A percentile compares a stretch with the other conserved stretches of the same genome.
Conservation (phyloP, 2,888 invertebrate species). For the Mechanitis mazaeus region DNA sequence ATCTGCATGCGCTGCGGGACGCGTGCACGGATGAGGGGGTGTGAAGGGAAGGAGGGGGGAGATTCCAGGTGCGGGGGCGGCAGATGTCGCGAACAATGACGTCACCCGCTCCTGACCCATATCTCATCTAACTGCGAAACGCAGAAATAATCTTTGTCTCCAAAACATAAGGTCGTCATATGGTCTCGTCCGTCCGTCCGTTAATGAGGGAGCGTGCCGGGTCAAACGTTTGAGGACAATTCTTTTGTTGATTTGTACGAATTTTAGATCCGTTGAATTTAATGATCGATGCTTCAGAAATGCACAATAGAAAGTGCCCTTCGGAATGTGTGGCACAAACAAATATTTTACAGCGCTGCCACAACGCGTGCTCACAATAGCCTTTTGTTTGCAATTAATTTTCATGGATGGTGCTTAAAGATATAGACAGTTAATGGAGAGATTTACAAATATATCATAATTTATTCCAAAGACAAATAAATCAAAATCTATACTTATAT, state of each 20-base stretch:
- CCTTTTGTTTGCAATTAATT: not conserved
- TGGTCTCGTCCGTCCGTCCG: slow-evolving; percentile 2
- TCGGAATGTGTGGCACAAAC: not conserved
- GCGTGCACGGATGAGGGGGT: slow-evolving; percentile 24
- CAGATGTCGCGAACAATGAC: slow-evolving; percentile 50
- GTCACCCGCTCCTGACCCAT: slow-evolving; percentile 49
- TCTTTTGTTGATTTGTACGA: slow-evolving; percentile 32
- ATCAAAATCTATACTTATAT: too few relatives aligned
- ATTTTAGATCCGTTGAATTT: slow-evolving; percentile 19
- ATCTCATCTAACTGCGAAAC: slow-evolving; percentile 33
- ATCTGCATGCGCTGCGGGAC: slow-evolving; percentile 54
- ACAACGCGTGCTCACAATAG: not conserved
- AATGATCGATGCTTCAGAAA: slow-evolving; percentile 23
- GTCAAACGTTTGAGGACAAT: slow-evolving; percentile 41
- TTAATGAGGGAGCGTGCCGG: slow-evolving; percentile 21
- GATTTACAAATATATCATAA: too few relatives aligned
- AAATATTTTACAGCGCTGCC: not conserved
- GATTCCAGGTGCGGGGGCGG: slow-evolving; percentile 65
- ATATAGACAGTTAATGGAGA: too few relatives aligned
- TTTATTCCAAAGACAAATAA: too few relatives aligned
- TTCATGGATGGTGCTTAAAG: not conserved
- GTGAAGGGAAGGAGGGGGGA: slow-evolving; percentile 22
- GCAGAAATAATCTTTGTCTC: slow-evolving; percentile 21
- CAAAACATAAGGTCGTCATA: slow-evolving; percentile 14
- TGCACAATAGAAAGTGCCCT: slow-evolving; percentile 9